A percentile compares a stretch with the other conserved stretches of the same genome.
These are phyloP conservation scores for Eudasyphora cyanicolor DNA, from an alignment of 2,888 invertebrate genomes.

Conservation along the genomic window DNA sequence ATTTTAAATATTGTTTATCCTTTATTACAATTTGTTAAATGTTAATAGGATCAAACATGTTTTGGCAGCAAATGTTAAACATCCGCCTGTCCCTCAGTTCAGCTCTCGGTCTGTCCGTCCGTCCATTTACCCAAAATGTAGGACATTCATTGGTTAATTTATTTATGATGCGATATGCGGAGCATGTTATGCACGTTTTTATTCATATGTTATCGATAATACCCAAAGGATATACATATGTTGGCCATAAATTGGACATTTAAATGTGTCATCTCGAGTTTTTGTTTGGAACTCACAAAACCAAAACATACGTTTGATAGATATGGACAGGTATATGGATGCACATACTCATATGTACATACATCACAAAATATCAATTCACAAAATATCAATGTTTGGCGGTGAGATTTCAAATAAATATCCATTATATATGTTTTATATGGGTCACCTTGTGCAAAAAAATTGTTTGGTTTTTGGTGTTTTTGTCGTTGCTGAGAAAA, in stretches of 20 bases:
- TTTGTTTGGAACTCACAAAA: too few species aligned
- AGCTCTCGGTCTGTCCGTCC: not conserved
- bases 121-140: not conserved
- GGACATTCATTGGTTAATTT: conserved; percentile 26
- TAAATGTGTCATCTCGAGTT: conserved; percentile 32
- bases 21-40: conserved; percentile 33
- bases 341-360: too few species aligned
- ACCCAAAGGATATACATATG: conserved; percentile 24
- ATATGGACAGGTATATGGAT: too few species aligned
- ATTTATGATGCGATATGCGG: conserved; percentile 19
- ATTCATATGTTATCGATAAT: conserved; percentile 30
- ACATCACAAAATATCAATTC: too few species aligned
- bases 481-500: too few species aligned
- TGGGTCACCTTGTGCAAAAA: too few species aligned
- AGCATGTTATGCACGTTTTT: not conserved
- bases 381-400: too few species aligned
- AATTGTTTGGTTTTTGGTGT: too few species aligned
- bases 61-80: not conserved
- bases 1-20: conserved; percentile 30
- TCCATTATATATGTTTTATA: too few species aligned
- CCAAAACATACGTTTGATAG: too few species aligned
- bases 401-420: too few species aligned
- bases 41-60: conserved; percentile 32
- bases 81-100: not conserved
- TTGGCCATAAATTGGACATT: conserved; percentile 21